Evolutionary conservation across 2,113 vertebrate species (phyloP), one percentile per base, ranked within the genome.

Genomic region (Sturnira hondurensis): DNA sequence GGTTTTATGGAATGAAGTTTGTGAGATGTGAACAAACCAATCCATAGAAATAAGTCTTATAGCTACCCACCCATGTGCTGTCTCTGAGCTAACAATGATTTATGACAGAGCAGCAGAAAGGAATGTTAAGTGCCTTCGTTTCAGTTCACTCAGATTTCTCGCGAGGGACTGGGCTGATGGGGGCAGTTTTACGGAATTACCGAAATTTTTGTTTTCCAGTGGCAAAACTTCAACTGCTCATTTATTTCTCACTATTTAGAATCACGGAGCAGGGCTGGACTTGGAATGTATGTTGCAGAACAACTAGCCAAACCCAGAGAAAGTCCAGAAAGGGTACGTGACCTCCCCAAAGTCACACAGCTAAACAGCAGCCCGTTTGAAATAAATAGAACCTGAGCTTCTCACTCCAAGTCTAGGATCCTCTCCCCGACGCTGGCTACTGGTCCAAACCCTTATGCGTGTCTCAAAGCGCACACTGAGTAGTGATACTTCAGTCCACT

Each of bases 91-190:
- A 68, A 94, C 0, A 1, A 47, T 90, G 86, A 86, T 41, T 38
- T 92, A 74, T 78, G 58, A 82, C 85, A 86, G 74, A 89, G 38
- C 50, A n/a, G 80, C 56, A 20, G 63, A 91, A 65, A 93, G 84
- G 78, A 93, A 93, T 86, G 90, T 70, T 85, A 80, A 88, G 58
- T 73, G 85, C 38, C 65, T 95, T 92, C 58, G 7, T 71, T 56
- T 94, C 74, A 19, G 12, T 36, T 8, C 33, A 7, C 7, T 82
- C 73, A 50, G 50, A 76, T 56, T 91, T 93, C 86, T 94, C 85
- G 31, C 82, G 89, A 76, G 82, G 52, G 47, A 68, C 36, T 36
- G 78, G 52, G 85, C 80, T 47, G 68, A 76, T 38, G 33, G 33
- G 65, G 14, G 36, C 16, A 11, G 22, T 67, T 87, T 86, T 33